These are phyloP conservation scores for Diorhabda elongata DNA, from an alignment of 1,140 invertebrate species.

Conservation along the genomic window DNA sequence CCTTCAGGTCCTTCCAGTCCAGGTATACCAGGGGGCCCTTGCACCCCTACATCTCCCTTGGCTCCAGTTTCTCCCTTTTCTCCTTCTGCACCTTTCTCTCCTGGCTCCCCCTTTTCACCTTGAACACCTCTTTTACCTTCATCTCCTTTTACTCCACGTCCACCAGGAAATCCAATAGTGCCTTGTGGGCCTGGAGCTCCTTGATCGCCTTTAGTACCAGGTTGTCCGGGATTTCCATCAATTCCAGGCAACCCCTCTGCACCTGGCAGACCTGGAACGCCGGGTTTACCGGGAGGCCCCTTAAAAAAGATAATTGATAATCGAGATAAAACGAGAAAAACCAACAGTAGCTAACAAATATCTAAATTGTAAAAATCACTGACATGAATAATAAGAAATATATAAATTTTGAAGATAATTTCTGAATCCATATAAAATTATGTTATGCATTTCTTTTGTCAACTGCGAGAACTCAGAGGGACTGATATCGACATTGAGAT, in stretches of 20 bases:
- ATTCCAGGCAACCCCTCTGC: constrained; percentile 70
- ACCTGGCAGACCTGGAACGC: constrained; percentile 67
- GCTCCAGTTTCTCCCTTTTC: constrained; percentile 70
- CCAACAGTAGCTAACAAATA: too few species aligned
- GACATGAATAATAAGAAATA: too few species aligned
- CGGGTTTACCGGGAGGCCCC: constrained; percentile 70
- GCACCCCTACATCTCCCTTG: constrained; percentile 69
- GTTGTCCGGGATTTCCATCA: constrained; percentile 64
- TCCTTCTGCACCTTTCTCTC: constrained; percentile 67
- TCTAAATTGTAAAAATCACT: too few species aligned
- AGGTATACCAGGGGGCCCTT: constrained; percentile 61
- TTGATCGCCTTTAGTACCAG: constrained; percentile 63
- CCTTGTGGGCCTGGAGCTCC: constrained; percentile 66
- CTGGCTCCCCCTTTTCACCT: constrained; percentile 67
- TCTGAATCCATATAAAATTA: too few species aligned
- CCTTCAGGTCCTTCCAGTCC: constrained; percentile 82
- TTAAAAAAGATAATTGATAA: constrained; percentile 28
- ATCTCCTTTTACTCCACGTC: constrained; percentile 70
- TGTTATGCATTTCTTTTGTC: too few species aligned
- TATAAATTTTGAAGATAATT: too few species aligned
- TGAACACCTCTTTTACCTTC: constrained; percentile 64
- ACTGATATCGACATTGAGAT: too few species aligned
- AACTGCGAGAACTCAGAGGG: too few species aligned
- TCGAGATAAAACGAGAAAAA: too few species aligned
- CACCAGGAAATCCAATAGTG: constrained; percentile 70